Conservation (phyloP, 2,888 invertebrate genomes). For the Drosophila falleni region DNA sequence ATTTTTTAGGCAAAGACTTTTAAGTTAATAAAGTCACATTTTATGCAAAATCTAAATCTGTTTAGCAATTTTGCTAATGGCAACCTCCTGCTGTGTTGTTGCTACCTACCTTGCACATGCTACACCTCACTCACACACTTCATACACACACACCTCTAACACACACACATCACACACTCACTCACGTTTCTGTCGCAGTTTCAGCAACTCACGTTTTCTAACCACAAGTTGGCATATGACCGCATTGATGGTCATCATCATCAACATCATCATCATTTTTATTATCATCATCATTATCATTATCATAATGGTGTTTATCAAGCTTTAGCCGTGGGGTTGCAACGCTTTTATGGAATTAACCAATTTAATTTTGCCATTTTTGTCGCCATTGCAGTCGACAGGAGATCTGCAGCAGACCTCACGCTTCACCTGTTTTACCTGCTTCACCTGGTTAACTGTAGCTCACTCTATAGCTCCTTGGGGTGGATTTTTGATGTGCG, state of each 20-base stretch:
- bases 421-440: not conserved
- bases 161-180: conserved; percentile 2
- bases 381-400: conserved; percentile 39
- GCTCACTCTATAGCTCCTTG: conserved; percentile 7
- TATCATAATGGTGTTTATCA: conserved; percentile 10
- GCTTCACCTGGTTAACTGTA: not conserved
- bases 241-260: conserved; percentile 8
- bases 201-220: conserved; percentile 40
- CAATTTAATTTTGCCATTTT: conserved; percentile 60
- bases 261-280: conserved; percentile 11
- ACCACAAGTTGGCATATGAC: conserved; percentile 36
- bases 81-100: conserved; percentile 23
- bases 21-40: conserved; percentile 18
- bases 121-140: conserved; percentile 3
- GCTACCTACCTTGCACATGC: conserved; percentile 2
- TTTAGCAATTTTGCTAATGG: conserved; percentile 49
- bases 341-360: conserved; percentile 57
- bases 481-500: conserved; percentile 31
- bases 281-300: conserved; percentile 25
- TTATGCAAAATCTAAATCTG: conserved; percentile 36
- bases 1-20: not conserved
- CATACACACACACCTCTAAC: conserved; percentile 2
- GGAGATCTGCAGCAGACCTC: not conserved
- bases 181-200: conserved; percentile 6
- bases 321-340: conserved; percentile 28